These are phyloP conservation scores for Mythimna impura DNA, from an alignment of 2,888 invertebrate species.

Conservation along the genomic window DNA sequence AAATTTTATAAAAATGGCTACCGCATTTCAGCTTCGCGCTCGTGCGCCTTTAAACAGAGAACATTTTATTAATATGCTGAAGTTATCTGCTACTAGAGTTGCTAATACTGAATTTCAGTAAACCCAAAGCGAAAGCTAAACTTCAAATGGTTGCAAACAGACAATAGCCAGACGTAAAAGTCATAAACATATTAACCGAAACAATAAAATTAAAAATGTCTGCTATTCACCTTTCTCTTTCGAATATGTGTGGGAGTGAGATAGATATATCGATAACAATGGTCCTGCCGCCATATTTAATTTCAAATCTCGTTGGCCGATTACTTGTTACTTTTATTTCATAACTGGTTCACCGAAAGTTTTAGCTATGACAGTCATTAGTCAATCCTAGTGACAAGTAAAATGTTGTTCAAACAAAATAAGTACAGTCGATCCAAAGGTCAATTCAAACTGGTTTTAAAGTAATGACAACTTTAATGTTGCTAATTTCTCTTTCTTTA, in stretches of 20 bases:
- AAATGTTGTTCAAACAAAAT: slow-evolving; percentile 13
- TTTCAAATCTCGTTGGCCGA: slow-evolving; percentile 24
- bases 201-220: slow-evolving; percentile 32
- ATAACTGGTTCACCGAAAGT: slow-evolving; percentile 40
- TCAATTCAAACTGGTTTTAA: slow-evolving; percentile 29
- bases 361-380: slow-evolving; percentile 10
- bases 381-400: slow-evolving; percentile 36
- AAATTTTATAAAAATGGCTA: no score
- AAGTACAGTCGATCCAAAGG: not conserved
- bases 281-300: slow-evolving; percentile 28
- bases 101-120: slow-evolving; percentile 4
- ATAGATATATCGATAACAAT: slow-evolving; percentile 32
- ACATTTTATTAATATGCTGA: not conserved
- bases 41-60: not conserved
- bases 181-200: slow-evolving; percentile 3
- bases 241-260: slow-evolving; percentile 10
- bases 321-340: slow-evolving; percentile 20
- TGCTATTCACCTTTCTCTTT: slow-evolving; percentile 36
- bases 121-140: not conserved
- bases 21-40: no score
- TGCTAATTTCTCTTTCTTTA: slow-evolving; percentile 30
- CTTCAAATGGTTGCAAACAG: not conserved
- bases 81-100: not conserved
- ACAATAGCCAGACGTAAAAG: slow-evolving; percentile 1
- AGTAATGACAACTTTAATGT: not conserved